Evolutionary conservation across 2,113 vertebrate genomes (phyloP).

Genomic region (Varanus komodoensis): DNA sequence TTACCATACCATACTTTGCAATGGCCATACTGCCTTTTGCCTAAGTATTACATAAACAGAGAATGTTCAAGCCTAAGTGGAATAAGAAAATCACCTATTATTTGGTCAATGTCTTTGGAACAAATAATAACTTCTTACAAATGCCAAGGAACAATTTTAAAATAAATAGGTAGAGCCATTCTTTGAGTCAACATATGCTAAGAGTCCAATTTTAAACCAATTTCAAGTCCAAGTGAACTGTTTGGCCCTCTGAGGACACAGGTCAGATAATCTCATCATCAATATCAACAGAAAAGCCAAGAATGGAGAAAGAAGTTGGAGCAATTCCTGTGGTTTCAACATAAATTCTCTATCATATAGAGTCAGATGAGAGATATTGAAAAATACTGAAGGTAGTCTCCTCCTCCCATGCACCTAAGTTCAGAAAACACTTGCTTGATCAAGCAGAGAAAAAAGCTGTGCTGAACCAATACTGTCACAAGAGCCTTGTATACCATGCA

Average conservation of each 20-base stretch:
- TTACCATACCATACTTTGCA: neutral
- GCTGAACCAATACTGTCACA: neutral
- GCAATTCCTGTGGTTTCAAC: neutral
- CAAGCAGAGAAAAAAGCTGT: neutral
- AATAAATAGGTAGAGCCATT: neutral
- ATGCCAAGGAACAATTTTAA: neutral
- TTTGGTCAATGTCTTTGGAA: neutral
- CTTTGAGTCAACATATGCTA: neutral
- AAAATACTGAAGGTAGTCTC: neutral
- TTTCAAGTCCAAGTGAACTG: too few relatives aligned
- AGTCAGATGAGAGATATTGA: neutral
- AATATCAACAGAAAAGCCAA: too few relatives aligned
- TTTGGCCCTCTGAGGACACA: neutral
- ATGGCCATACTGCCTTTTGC: neutral
- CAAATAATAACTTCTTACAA: neutral
- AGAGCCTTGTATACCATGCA: neutral
- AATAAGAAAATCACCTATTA: neutral
- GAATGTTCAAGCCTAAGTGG: conserved; percentile 6
- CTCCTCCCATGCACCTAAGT: neutral
- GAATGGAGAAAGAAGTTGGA: neutral
- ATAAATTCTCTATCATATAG: neutral
- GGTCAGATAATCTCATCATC: neutral
- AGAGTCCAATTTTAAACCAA: neutral
- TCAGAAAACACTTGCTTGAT: neutral
- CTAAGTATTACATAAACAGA: neutral